Evolutionary conservation across 2,888 invertebrate genomes (phyloP), one percentile per base, ranked within the genome.

Genomic region (Periphyllus acericola): DNA sequence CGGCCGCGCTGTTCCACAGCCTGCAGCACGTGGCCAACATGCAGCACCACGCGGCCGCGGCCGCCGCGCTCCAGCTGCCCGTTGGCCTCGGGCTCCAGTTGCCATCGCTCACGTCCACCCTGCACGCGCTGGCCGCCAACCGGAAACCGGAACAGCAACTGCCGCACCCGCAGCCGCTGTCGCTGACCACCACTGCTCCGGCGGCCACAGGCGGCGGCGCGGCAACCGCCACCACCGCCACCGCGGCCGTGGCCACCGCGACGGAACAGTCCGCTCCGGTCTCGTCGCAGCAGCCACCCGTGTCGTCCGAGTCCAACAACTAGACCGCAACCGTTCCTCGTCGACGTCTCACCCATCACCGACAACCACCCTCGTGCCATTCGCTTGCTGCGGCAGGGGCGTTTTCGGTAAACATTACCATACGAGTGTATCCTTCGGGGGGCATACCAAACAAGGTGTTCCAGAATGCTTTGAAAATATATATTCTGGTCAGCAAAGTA

Each of bases 1-100:
- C 97, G 0, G 98, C 98, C 1, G 97, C 98, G 0, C 92, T 97
- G 55, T 90, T 91, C 34, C 91, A 91, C 96, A 96, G 91, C 94
- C 95, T 68, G 92, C 96, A 80, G 95, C 96, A 90, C 94, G 93
- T 91, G 92, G 93, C 92, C 92, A 93, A 93, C 92, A 92, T 93
- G 91, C 94, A 94, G 40, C 93, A 94, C 25, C 94, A 94, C 29
- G 90, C 90, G 25, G 90, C 90, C 29, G 89, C 89, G 36, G 90
- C 90, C 34, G 91, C 93, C 0, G 91, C 90, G 25, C 89, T 90
- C 25, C 90, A 90, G 81, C 89, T 91, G 55, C 91, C 90, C 25
- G 90, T 89, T 68, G 90, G 90, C 52, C 89, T 90, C 34, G 90
- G 90, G 17, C 90, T 90, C 72, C 90, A 90, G 84, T 89, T 91